Evolutionary conservation across 2,797 vertebrate genomes (phyloP).

Genomic region (Oreochromis grahami): DNA sequence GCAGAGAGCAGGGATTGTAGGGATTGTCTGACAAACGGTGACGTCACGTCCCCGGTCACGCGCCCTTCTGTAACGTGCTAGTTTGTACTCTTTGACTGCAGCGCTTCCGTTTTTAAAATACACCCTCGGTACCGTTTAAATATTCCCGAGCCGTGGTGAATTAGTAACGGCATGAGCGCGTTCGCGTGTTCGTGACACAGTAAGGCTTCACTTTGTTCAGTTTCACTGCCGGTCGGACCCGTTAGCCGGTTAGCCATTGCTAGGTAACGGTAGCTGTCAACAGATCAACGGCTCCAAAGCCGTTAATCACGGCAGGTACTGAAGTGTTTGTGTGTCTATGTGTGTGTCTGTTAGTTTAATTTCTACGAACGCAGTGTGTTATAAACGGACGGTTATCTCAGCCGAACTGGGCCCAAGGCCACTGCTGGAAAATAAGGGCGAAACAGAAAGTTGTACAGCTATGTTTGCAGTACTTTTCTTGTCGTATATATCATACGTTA

Average conservation of each 20-base stretch:
- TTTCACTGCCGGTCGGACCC: not conserved
- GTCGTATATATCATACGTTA: not conserved
- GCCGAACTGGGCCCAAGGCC: not conserved
- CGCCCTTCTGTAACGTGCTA: not conserved
- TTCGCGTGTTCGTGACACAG: not conserved
- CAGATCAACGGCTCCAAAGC: not conserved
- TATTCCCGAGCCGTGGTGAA: not conserved
- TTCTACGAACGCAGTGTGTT: not conserved
- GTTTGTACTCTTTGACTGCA: not conserved
- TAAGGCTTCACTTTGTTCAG: constrained; percentile 9
- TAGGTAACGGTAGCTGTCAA: constrained; percentile 25
- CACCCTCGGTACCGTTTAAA: not conserved
- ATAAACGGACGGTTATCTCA: not conserved
- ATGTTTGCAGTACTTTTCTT: not conserved
- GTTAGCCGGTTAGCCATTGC: constrained; percentile 3
- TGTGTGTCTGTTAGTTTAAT: not conserved
- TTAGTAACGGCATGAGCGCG: not conserved
- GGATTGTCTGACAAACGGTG: not conserved
- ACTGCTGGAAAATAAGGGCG: not conserved
- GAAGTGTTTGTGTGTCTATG: not conserved
- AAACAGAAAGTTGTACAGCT: not conserved
- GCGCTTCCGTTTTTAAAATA: not conserved
- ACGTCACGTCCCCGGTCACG: not conserved
- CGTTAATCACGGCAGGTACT: not conserved
- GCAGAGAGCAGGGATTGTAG: not conserved